Evolutionary conservation across 2,113 vertebrate genomes (phyloP).

Genomic region (Nesoenas mayeri): DNA sequence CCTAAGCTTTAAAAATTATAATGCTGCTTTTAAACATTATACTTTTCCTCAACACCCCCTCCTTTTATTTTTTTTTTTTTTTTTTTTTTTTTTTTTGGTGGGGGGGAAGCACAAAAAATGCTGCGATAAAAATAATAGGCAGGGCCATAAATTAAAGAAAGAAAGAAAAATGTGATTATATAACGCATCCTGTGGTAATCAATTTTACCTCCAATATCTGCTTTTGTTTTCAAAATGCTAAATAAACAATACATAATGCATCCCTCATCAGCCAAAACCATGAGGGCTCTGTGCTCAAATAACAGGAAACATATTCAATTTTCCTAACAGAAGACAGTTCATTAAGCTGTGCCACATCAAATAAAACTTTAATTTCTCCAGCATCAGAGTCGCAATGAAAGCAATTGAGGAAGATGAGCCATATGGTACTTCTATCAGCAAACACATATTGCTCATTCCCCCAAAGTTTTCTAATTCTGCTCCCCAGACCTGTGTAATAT

Average conservation of each 20-base stretch:
- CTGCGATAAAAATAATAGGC: constrained; percentile 59
- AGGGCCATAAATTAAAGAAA: constrained; percentile 44
- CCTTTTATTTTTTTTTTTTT: too few relatives aligned
- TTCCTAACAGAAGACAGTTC: constrained; percentile 90
- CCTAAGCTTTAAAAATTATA: constrained; percentile 22
- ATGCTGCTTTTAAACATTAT: not conserved
- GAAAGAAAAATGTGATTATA: constrained; percentile 67
- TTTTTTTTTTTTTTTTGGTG: too few relatives aligned
- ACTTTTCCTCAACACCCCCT: not conserved
- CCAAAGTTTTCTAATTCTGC: constrained; percentile 90
- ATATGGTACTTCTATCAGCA: constrained; percentile 89
- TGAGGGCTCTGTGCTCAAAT: constrained; percentile 85
- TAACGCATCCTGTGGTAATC: constrained; percentile 77
- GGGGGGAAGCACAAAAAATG: not conserved
- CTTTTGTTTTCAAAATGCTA: constrained; percentile 86
- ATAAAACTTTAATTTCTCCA: constrained; percentile 89
- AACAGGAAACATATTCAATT: constrained; percentile 90
- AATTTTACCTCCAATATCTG: constrained; percentile 81
- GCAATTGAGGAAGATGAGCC: constrained; percentile 88
- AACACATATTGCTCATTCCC: constrained; percentile 89
- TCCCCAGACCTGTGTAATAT: constrained; percentile 88
- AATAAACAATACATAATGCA: constrained; percentile 86
- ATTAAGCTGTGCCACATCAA: constrained; percentile 89
- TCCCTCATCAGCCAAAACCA: constrained; percentile 82
- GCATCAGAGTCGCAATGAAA: constrained; percentile 88